Evolutionary conservation across 2,888 invertebrate genomes (phyloP).

Genomic region (Phorcus lineatus): DNA sequence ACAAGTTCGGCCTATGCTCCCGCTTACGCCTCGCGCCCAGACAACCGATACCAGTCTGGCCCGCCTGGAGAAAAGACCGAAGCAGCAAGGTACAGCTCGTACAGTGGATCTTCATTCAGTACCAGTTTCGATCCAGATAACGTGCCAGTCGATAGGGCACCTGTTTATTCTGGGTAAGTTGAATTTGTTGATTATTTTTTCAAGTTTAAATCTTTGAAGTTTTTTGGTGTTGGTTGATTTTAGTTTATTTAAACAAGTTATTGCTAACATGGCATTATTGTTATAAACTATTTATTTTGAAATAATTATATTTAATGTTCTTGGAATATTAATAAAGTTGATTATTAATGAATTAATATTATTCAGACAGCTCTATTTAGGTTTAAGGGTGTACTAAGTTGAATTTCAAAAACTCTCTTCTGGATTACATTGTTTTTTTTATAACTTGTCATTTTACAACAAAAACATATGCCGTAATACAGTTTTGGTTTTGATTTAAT

Average conservation of each 20-base stretch:
- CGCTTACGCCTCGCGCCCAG: constrained; percentile 52
- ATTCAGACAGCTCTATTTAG: no score
- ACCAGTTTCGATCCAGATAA: constrained; percentile 80
- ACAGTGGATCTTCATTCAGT: constrained; percentile 73
- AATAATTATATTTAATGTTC: neutral
- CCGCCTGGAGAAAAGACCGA: constrained; percentile 48
- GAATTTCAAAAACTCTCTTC: no score
- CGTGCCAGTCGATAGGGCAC: constrained; percentile 79
- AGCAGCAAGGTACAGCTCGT: constrained; percentile 64
- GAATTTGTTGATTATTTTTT: neutral
- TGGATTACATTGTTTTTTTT: no score
- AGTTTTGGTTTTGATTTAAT: no score
- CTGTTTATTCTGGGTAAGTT: constrained; percentile 79
- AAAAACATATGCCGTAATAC: no score
- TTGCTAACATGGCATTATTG: neutral
- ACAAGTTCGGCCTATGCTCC: constrained; percentile 59
- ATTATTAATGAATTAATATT: no score
- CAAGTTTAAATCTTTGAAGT: neutral
- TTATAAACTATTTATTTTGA: neutral
- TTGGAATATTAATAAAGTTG: neutral
- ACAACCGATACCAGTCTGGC: constrained; percentile 46
- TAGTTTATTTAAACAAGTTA: neutral
- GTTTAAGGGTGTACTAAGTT: no score
- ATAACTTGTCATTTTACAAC: no score
- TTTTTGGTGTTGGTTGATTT: neutral